Evolutionary conservation across 1,140 invertebrate species (phyloP).

Genomic region (Ceratina australensis): DNA sequence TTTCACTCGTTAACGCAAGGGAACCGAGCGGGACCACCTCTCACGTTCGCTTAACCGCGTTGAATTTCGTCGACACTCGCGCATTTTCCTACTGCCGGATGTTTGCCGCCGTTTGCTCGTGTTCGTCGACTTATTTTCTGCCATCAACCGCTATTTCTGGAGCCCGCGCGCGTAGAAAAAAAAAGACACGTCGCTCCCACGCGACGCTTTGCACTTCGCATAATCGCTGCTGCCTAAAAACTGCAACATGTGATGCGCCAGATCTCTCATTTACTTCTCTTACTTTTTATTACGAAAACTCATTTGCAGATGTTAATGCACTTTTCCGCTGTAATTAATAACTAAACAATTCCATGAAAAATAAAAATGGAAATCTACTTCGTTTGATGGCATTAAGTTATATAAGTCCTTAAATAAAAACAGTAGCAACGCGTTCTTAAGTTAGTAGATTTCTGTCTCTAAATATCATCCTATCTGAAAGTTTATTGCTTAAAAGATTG

Average conservation of each 20-base stretch:
- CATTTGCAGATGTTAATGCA: too few species aligned
- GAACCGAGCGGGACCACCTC: not conserved
- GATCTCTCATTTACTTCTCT: conserved; percentile 4
- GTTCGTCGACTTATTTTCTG: conserved; percentile 43
- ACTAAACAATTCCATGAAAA: too few species aligned
- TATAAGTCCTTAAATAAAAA: too few species aligned
- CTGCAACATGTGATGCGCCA: conserved; percentile 8
- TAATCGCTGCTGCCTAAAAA: not conserved
- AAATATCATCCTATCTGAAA: too few species aligned
- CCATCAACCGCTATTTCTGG: conserved; percentile 12
- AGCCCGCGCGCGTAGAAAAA: not conserved
- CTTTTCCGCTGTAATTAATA: too few species aligned
- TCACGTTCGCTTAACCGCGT: not conserved
- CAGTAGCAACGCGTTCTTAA: too few species aligned
- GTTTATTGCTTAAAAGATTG: too few species aligned
- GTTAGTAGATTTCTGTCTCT: too few species aligned
- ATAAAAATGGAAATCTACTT: too few species aligned
- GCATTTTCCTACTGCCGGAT: conserved; percentile 39
- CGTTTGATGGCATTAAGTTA: too few species aligned
- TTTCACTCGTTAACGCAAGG: conserved; percentile 54
- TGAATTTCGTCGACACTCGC: conserved; percentile 30
- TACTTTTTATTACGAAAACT: too few species aligned
- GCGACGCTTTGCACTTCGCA: not conserved
- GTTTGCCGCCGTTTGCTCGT: conserved; percentile 1
- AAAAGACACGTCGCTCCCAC: conserved; percentile 19